phyloP scores from a whole-genome alignment of 2,113 vertebrate species.

The Myocastor coypus region DNA sequence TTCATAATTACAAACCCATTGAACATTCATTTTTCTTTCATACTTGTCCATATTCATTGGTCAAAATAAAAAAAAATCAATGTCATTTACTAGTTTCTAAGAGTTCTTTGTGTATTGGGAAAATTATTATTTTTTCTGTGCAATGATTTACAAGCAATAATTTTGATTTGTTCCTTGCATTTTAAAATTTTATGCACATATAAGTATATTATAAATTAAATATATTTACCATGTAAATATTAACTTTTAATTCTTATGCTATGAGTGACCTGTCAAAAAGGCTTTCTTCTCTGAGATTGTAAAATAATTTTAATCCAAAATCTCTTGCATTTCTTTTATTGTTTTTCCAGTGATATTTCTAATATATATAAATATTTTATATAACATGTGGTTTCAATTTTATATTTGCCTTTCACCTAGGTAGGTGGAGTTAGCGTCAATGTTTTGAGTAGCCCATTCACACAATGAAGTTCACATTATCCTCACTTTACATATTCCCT shows the following conservation, averaged over 20 bases:
- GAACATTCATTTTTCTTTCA: neutral
- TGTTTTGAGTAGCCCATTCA: neutral
- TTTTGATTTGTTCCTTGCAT: neutral
- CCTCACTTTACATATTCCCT: neutral
- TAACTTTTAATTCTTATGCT: neutral
- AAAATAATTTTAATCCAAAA: neutral
- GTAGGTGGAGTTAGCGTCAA: neutral
- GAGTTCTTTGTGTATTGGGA: neutral
- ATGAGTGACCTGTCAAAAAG: neutral
- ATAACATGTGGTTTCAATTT: neutral
- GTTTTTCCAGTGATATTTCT: neutral
- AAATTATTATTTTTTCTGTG: neutral
- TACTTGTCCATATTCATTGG: neutral
- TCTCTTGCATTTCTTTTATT: neutral
- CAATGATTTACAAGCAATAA: neutral
- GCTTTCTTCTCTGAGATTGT: neutral
- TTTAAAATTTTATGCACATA: neutral
- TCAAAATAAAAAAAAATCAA: neutral
- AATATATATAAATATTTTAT: neutral
- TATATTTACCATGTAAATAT: neutral
- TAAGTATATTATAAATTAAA: neutral
- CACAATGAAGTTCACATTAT: neutral
- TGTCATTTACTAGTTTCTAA: neutral
- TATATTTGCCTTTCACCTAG: neutral
- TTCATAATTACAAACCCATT: neutral